A percentile compares a stretch with the other conserved stretches of the same genome.
Evolutionary conservation across 2,888 invertebrate genomes (phyloP).

Genomic region (Tolmerus cingulatus): DNA sequence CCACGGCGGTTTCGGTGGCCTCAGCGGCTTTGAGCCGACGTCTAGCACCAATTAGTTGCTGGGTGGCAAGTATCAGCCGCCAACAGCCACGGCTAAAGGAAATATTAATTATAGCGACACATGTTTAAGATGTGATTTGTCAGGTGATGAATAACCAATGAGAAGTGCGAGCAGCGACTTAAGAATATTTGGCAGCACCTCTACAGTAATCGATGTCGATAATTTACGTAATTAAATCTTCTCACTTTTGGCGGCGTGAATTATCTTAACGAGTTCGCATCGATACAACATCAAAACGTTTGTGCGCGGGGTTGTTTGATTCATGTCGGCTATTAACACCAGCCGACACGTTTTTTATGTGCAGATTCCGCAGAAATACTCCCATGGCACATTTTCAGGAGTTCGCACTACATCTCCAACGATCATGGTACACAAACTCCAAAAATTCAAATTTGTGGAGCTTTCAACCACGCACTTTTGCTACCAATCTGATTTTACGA

Average conservation of each 20-base stretch:
- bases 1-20: background rate
- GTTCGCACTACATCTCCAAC: no score
- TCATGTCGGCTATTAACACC: background rate
- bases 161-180: background rate
- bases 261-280: background rate
- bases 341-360: background rate
- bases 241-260: background rate
- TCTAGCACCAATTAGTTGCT: background rate
- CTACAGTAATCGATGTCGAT: background rate
- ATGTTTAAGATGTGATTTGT: constrained; percentile 38
- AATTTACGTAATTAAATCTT: background rate
- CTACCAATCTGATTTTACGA: no score
- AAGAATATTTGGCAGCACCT: background rate
- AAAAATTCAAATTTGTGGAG: no score
- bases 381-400: no score
- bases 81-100: constrained; percentile 25
- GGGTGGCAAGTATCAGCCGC: background rate
- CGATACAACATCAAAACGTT: background rate
- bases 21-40: background rate
- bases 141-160: constrained; percentile 28
- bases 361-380: no score
- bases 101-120: constrained; percentile 48
- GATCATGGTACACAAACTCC: no score
- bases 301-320: background rate
- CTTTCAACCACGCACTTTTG: no score